phyloP scores from a whole-genome alignment of 2,888 invertebrate species.

The Cynaeus angustus region DNA sequence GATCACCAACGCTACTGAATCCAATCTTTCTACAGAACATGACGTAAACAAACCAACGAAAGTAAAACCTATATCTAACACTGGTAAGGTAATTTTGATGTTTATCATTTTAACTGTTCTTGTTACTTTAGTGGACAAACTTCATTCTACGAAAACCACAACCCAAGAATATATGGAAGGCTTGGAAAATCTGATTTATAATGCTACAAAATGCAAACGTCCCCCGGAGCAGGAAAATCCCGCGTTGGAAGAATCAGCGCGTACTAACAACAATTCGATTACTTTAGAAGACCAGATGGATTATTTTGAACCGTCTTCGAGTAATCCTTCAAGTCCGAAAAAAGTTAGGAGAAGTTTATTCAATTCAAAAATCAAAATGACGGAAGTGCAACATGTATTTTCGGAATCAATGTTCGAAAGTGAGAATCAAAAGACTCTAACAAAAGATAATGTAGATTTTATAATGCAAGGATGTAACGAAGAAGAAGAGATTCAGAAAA shows the following conservation, averaged over 20 bases:
- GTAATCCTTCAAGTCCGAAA: not conserved
- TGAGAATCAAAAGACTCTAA: slow-evolving; percentile 25
- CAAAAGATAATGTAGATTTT: slow-evolving; percentile 20
- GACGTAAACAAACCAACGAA: no score
- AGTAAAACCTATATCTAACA: no score
- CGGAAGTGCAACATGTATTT: not conserved
- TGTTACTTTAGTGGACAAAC: no score
- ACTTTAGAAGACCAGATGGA: slow-evolving; percentile 15
- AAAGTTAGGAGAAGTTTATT: slow-evolving; percentile 18
- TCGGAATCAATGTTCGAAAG: slow-evolving; percentile 33
- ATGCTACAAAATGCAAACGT: slow-evolving; percentile 31
- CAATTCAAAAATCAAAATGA: not conserved
- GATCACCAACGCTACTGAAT: not conserved
- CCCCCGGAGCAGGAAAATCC: not conserved
- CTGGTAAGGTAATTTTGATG: no score
- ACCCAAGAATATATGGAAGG: slow-evolving; percentile 47
- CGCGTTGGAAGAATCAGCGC: not conserved
- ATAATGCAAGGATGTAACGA: not conserved
- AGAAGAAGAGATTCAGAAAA: slow-evolving; percentile 7
- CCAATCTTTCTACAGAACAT: no score
- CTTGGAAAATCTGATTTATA: slow-evolving; percentile 49
- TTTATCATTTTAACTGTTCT: no score
- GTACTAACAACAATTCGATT: no score
- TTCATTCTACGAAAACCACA: slow-evolving; percentile 28
- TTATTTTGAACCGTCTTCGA: slow-evolving; percentile 17